These are phyloP conservation scores for Litocranius walleri DNA, from an alignment of 2,113 vertebrate genomes.

Conservation along the genomic window DNA sequence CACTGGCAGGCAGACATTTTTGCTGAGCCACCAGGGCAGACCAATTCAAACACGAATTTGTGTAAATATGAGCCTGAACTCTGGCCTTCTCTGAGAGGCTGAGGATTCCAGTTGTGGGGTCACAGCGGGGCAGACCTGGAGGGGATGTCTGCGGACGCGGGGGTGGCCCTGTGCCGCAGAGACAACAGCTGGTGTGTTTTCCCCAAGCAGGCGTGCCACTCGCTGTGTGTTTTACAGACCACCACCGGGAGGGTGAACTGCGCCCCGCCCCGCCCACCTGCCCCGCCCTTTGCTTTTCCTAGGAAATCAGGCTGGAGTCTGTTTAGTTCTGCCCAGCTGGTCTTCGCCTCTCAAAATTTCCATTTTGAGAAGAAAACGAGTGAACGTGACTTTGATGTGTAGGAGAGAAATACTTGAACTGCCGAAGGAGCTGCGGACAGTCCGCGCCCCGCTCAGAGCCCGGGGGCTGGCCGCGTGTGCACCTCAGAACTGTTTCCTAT, in stretches of 20 bases:
- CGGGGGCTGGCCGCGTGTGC: neutral
- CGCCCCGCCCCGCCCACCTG: fast-evolving
- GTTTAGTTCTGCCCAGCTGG: conserved; percentile 29
- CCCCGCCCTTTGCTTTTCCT: neutral
- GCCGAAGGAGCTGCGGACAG: neutral
- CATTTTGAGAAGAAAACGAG: neutral
- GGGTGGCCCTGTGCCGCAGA: neutral
- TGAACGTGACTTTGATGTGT: neutral
- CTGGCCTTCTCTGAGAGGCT: neutral
- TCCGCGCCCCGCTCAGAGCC: neutral
- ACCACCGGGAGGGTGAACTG: neutral
- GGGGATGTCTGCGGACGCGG: neutral
- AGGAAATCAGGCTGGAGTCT: neutral
- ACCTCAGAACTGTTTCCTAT: neutral
- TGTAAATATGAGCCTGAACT: neutral
- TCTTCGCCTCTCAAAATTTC: neutral
- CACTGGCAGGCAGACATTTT: neutral
- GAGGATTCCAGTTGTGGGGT: neutral
- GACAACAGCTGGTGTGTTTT: neutral
- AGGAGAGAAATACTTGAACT: neutral
- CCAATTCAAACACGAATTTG: neutral
- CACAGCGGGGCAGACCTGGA: neutral
- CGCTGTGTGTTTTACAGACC: neutral
- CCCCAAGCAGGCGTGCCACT: neutral
- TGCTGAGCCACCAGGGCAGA: neutral